Evolutionary conservation across 2,113 vertebrate genomes (phyloP).

Genomic region (Pao palembangensis): DNA sequence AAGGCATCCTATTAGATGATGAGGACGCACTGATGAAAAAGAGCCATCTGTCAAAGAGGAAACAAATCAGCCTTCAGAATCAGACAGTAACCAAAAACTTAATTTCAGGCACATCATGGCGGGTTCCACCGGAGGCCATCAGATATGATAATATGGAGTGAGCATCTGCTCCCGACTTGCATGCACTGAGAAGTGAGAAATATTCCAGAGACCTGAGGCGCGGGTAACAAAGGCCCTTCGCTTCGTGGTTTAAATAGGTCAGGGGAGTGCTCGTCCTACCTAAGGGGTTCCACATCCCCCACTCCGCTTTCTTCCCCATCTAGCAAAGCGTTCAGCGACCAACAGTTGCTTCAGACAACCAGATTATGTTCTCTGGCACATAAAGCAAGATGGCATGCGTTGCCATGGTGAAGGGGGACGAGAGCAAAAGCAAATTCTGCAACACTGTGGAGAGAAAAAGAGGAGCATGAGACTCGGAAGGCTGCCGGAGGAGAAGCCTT

Average conservation of each 20-base stretch:
- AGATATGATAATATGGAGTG: slow-evolving; percentile 3
- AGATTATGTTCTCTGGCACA: slow-evolving; percentile 56
- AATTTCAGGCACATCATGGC: slow-evolving; percentile 1
- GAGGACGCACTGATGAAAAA: no score
- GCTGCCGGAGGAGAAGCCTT: slow-evolving; percentile 22
- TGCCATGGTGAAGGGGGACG: slow-evolving; percentile 64
- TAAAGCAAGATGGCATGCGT: slow-evolving; percentile 56
- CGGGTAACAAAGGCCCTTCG: slow-evolving; percentile 38
- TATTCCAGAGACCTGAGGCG: slow-evolving; percentile 30
- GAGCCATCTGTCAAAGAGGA: neutral
- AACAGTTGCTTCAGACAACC: slow-evolving; percentile 63
- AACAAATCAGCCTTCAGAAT: neutral
- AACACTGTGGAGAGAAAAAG: slow-evolving; percentile 12
- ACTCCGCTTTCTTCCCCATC: slow-evolving; percentile 1
- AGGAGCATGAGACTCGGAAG: slow-evolving; percentile 13
- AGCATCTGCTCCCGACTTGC: slow-evolving; percentile 11
- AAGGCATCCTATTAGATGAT: slow-evolving; percentile 19
- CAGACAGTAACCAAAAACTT: neutral
- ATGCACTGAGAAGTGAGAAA: slow-evolving; percentile 32
- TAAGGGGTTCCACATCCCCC: slow-evolving; percentile 43
- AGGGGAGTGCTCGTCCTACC: slow-evolving; percentile 55
- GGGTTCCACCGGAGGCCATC: slow-evolving; percentile 17
- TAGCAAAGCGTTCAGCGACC: slow-evolving; percentile 39
- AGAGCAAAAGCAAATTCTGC: slow-evolving; percentile 53
- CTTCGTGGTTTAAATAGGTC: slow-evolving; percentile 70